Evolutionary conservation across 1,140 invertebrate species (phyloP), one percentile per base, ranked within the genome.

Genomic region (Leguminivora glycinivorella): DNA sequence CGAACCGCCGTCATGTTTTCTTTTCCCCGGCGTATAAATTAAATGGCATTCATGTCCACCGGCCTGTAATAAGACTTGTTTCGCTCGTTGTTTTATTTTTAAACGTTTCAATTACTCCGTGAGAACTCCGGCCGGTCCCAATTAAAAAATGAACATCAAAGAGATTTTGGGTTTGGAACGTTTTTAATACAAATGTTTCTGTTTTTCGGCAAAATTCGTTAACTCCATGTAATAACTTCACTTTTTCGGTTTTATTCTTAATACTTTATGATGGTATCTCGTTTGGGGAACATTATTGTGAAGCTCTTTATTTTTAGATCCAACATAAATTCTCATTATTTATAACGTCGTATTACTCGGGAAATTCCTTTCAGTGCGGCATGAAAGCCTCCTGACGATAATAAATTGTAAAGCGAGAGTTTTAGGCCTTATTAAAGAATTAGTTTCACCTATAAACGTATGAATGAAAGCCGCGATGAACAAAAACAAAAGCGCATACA

Each of bases 11-110:
- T 63, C 58, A 63, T 63, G 58, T 63, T 63, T 63, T 63, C 58
- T 63, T 63, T 63, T 63, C 22, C 56, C n/a, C 47, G 47, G 17
- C 22, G 58, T 63, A 63, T 63, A 63, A 63, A 63, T 63, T 63
- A 63, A 63, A 63, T 63, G 58, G 58, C 26, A 63, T 63, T 63
- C 58, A 63, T 63, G 58, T 63, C 58, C 58, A 63, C 58, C 58
- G 26, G 58, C 58, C 58, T 63, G 58, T 63, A 63, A 63, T 63
- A 63, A 63, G 58, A 63, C 58, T 29, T 63, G 58, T 63, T 63
- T 29, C 25, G 25, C 58, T 26, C 58, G 58, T 63, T 63, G 58
- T 63, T 63, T 63, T 63, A 63, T 63, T 63, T 60, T 63, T 63
- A 63, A 63, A 63, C 58, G 58, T 63, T 63, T 63, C 58, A 63